Conservation (phyloP, 2,797 vertebrate genomes). For the Lutjanus argentimaculatus region DNA sequence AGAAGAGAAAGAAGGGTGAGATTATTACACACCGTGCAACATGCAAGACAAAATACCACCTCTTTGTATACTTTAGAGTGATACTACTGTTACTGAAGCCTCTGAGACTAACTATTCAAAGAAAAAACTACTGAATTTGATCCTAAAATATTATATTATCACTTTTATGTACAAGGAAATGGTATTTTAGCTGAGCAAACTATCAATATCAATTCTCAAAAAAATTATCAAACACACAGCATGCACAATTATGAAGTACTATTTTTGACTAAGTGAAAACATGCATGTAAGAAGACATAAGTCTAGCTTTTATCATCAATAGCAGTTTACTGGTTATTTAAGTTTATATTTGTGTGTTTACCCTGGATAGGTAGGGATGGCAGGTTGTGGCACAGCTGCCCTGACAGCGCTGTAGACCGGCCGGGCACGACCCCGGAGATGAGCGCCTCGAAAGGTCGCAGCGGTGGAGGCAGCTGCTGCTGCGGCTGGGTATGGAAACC, state of each 20-base stretch:
- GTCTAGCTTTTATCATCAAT: background rate
- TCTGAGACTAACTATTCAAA: background rate
- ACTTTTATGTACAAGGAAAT: conserved; percentile 77
- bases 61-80: conserved; percentile 72
- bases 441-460: conserved; percentile 94
- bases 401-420: conserved; percentile 96
- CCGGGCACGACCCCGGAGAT: conserved; percentile 95
- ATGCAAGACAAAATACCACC: conserved; percentile 86
- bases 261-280: conserved; percentile 32
- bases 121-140: background rate
- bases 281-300: conserved; percentile 49
- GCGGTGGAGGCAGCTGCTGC: conserved; percentile 90
- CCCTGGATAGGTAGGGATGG: conserved; percentile 97
- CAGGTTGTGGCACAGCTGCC: conserved; percentile 93
- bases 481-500: conserved; percentile 95
- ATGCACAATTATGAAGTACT: conserved; percentile 70
- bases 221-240: conserved; percentile 57
- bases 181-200: conserved; percentile 77
- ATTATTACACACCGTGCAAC: conserved; percentile 88
- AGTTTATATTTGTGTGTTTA: conserved; percentile 83
- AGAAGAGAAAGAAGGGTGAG: conserved; percentile 76
- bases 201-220: conserved; percentile 51
- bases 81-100: conserved; percentile 55
- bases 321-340: background rate
- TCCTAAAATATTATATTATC: background rate